phyloP scores from a whole-genome alignment of 64 coral and sea anemone species.

The Dendrophyllia cribrosa region DNA sequence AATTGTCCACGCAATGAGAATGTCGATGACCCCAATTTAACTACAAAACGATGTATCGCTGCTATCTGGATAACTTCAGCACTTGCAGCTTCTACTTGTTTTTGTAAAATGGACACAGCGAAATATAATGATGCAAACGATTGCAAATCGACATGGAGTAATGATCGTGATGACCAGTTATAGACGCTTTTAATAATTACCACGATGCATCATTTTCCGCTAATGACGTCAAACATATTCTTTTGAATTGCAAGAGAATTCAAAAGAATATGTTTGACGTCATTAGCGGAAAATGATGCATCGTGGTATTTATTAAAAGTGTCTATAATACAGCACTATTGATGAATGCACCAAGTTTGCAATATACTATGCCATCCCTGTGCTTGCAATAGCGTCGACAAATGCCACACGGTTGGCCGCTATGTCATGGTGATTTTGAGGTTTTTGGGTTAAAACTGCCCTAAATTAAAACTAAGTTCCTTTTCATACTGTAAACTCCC shows the following conservation, averaged over 20 bases:
- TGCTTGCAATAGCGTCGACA: constrained; percentile 20
- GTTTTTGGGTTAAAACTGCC: too few relatives aligned
- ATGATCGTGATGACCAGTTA: not conserved
- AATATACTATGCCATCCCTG: constrained; percentile 32
- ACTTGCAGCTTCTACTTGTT: not conserved
- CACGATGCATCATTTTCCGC: too few relatives aligned
- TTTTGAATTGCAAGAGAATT: too few relatives aligned
- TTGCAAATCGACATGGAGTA: not conserved
- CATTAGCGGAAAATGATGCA: too few relatives aligned
- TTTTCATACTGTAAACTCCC: constrained; percentile 27
- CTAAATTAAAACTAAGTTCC: too few relatives aligned
- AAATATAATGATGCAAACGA: not conserved
- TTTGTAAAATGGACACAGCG: constrained; percentile 22
- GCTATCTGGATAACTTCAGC: not conserved
- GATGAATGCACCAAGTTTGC: constrained; percentile 25
- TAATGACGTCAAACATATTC: too few relatives aligned
- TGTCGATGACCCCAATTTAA: not conserved
- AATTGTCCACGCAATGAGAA: constrained; percentile 5
- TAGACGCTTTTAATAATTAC: too few relatives aligned
- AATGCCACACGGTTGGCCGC: too few relatives aligned
- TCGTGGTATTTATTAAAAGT: too few relatives aligned
- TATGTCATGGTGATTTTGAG: too few relatives aligned
- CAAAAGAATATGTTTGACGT: too few relatives aligned
- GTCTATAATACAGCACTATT: not conserved
- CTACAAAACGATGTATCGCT: not conserved